Evolutionary conservation across 2,113 vertebrate species (phyloP).

Genomic region (Ictalurus punctatus): DNA sequence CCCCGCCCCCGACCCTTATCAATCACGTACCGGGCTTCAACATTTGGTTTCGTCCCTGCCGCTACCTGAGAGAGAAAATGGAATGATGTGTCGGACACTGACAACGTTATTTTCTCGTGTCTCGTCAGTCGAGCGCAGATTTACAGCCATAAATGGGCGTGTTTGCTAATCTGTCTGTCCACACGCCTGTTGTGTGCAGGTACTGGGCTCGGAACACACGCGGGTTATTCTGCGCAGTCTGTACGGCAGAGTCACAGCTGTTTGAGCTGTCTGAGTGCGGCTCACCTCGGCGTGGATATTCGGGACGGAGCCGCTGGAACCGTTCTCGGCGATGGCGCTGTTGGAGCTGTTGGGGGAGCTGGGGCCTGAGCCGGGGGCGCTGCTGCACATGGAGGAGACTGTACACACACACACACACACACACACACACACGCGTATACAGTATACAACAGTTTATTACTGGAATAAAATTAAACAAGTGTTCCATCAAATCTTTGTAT

Average conservation of each 20-base stretch:
- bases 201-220: no score
- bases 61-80: background rate
- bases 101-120: background rate
- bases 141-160: no score
- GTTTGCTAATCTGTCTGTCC: no score
- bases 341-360: conserved; percentile 85
- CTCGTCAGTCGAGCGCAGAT: no score
- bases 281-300: conserved; percentile 82
- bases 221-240: no score
- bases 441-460: background rate
- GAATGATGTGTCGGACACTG: no score
- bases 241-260: background rate
- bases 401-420: conserved; percentile 34
- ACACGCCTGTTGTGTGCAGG: no score
- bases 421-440: background rate
- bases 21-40: background rate
- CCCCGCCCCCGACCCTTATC: no score
- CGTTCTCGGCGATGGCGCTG: conserved; percentile 81
- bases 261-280: background rate
- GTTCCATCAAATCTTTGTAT: background rate
- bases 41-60: background rate
- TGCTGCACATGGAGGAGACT: conserved; percentile 83
- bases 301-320: conserved; percentile 82
- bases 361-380: conserved; percentile 83
- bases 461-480: background rate